A percentile compares a stretch with the other conserved stretches of the same genome.
Evolutionary conservation across 2,888 invertebrate genomes (phyloP).

Genomic region (Limnephilus rhombicus): DNA sequence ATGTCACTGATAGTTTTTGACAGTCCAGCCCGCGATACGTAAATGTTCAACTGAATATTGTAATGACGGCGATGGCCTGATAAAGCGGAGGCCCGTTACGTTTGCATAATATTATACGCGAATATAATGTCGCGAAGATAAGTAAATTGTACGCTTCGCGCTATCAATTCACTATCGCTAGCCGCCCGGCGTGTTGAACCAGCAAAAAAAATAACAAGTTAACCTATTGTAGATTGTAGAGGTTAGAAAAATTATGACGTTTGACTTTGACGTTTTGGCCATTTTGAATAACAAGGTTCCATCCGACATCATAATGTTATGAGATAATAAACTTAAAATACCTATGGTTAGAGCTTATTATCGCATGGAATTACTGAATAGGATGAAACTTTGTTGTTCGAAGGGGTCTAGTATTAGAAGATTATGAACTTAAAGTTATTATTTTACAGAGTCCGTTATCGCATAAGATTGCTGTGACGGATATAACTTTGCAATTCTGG

Average conservation of each 20-base stretch:
- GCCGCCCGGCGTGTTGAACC: background rate
- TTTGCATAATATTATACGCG: slow-evolving; percentile 35
- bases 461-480: no score
- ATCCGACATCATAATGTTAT: no score
- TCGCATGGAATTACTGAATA: no score
- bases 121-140: slow-evolving; percentile 10
- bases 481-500: no score
- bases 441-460: no score
- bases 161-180: slow-evolving; percentile 37
- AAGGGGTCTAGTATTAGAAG: no score
- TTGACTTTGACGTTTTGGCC: background rate
- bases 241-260: slow-evolving; percentile 41
- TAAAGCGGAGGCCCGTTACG: slow-evolving; percentile 27
- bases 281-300: background rate
- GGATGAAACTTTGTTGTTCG: no score
- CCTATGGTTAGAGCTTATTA: no score
- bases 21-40: slow-evolving; percentile 30
- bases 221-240: slow-evolving; percentile 18
- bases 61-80: background rate
- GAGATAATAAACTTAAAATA: no score
- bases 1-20: slow-evolving; percentile 49
- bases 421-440: no score
- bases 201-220: slow-evolving; percentile 5
- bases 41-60: slow-evolving; percentile 50
- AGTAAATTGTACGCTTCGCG: slow-evolving; percentile 16